Percentiles rank a stretch among this genome's conserved stretches.
Evolutionary conservation across 1,140 invertebrate species (phyloP).

Genomic region (Lepidurus arcticus): DNA sequence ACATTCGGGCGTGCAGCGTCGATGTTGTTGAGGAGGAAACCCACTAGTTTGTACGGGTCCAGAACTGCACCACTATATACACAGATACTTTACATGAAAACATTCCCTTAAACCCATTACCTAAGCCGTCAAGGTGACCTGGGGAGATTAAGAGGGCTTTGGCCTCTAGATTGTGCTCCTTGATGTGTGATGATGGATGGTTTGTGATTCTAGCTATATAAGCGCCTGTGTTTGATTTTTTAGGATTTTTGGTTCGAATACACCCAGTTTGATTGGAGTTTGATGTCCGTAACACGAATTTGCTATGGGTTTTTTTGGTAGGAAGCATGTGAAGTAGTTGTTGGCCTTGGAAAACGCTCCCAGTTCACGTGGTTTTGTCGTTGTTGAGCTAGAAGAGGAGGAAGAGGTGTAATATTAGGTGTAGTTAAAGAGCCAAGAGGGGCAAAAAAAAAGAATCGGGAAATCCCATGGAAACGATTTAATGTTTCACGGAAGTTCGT

Average conservation of each 20-base stretch:
- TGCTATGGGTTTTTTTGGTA: neutral
- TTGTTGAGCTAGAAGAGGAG: neutral
- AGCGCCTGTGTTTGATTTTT: neutral
- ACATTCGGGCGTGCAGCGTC: neutral
- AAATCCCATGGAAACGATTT: constrained; percentile 2
- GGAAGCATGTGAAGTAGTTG: neutral
- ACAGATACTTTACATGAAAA: neutral
- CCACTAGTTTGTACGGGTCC: neutral
- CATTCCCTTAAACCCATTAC: neutral
- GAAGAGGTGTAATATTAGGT: neutral
- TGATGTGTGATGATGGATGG: neutral
- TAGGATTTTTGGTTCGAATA: neutral
- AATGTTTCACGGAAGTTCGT: constrained; percentile 13
- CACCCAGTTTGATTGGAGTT: neutral
- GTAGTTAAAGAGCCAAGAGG: neutral
- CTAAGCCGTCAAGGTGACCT: neutral
- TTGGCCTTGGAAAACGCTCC: neutral
- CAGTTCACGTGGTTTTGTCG: neutral
- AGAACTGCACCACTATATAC: neutral
- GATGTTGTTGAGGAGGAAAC: neutral
- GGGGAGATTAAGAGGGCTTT: neutral
- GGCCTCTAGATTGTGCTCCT: neutral
- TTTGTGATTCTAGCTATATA: neutral
- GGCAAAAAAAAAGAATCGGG: neutral
- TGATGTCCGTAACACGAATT: neutral